These are phyloP conservation scores for Stenodema calcarata DNA, from an alignment of 2,888 invertebrate species.

Conservation along the genomic window DNA sequence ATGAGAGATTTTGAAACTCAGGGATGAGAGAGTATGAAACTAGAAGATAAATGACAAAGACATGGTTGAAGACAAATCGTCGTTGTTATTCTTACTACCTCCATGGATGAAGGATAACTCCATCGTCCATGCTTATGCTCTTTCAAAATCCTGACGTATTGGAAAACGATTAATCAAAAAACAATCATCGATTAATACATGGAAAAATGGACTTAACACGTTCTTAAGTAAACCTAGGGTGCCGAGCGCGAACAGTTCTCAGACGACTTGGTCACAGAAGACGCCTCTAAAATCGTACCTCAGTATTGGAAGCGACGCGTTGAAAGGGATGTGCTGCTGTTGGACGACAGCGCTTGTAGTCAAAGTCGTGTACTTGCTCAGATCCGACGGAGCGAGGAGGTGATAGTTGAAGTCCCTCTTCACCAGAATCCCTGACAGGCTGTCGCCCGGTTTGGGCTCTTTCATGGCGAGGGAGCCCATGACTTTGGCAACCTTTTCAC, in stretches of 20 bases:
- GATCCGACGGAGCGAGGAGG: conserved; percentile 86
- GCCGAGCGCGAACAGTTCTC: no score
- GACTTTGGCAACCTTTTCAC: conserved; percentile 96
- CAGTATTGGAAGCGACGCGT: conserved; percentile 63
- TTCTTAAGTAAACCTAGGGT: not conserved
- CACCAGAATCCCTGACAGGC: conserved; percentile 90
- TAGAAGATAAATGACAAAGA: no score
- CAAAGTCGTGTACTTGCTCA: conserved; percentile 96
- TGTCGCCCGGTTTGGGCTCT: conserved; percentile 77
- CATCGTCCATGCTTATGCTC: no score
- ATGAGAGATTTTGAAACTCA: no score
- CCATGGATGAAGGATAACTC: no score
- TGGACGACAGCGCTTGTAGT: conserved; percentile 92
- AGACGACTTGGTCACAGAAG: no score
- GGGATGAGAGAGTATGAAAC: no score
- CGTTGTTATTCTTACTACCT: no score
- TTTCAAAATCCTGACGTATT: no score
- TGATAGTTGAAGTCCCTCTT: conserved; percentile 99
- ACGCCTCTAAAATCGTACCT: not conserved
- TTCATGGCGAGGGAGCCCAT: conserved; percentile 91
- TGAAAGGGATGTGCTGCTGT: conserved; percentile 88
- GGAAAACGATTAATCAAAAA: no score
- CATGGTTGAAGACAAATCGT: no score
- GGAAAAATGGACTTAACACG: not conserved
- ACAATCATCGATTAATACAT: no score